phyloP scores from a whole-genome alignment of 2,797 vertebrate species.

The Brachymystax lenok region DNA sequence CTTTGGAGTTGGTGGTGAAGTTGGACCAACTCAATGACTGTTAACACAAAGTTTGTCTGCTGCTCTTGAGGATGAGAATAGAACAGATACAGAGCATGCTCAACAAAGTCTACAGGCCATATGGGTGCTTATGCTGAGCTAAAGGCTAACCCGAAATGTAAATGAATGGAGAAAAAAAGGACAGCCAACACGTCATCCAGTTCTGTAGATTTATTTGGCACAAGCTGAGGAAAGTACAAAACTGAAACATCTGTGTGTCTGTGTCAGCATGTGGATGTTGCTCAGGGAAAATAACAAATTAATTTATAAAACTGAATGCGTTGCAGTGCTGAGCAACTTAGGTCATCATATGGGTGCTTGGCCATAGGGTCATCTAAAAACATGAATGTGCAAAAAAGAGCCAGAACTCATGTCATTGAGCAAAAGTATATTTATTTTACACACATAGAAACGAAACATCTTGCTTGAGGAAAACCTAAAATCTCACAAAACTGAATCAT shows the following conservation, averaged over 20 bases:
- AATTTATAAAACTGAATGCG: background rate
- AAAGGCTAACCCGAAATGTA: background rate
- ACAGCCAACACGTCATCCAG: background rate
- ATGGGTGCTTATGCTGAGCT: background rate
- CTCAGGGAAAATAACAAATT: background rate
- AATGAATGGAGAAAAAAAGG: background rate
- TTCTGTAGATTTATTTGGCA: background rate
- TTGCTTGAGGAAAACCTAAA: constrained; percentile 54
- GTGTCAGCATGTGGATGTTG: background rate
- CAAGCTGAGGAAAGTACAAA: background rate
- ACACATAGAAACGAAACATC: constrained; percentile 43
- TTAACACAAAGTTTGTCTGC: background rate
- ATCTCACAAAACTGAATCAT: constrained; percentile 23
- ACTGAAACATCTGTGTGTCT: background rate
- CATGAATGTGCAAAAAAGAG: background rate
- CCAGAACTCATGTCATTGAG: background rate
- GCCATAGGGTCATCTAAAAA: background rate
- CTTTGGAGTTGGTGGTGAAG: background rate
- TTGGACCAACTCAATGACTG: background rate
- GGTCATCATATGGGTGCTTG: background rate
- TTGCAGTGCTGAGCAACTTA: background rate
- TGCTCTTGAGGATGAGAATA: background rate
- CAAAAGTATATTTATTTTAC: constrained; percentile 26
- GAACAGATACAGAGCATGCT: background rate
- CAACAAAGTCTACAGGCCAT: background rate